These are phyloP conservation scores for Dolichotis patagonum DNA, from an alignment of 2,113 vertebrate species.

Conservation along the genomic window DNA sequence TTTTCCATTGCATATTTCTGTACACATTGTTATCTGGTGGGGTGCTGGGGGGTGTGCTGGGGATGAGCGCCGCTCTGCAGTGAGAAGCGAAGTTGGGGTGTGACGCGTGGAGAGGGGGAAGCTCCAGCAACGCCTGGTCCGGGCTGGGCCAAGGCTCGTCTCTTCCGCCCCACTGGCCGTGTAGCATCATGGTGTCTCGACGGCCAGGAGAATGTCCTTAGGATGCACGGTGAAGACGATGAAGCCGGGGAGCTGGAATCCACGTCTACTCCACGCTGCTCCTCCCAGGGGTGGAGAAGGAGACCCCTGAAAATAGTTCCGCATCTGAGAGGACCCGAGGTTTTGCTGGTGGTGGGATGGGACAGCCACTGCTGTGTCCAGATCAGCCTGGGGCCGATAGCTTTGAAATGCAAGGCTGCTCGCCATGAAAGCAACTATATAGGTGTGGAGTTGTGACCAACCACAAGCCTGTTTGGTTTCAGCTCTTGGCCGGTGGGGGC, in stretches of 20 bases:
- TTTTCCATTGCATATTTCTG: neutral
- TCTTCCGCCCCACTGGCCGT: neutral
- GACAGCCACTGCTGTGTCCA: fast-evolving
- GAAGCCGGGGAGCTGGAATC: neutral
- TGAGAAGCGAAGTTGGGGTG: neutral
- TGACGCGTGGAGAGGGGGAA: neutral
- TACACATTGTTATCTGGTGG: neutral
- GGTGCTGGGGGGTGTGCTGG: neutral
- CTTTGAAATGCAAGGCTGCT: neutral
- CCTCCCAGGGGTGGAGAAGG: neutral
- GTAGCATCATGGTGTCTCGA: neutral
- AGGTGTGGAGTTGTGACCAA: fast-evolving
- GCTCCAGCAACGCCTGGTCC: fast-evolving
- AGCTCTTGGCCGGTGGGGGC: neutral
- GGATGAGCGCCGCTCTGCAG: neutral
- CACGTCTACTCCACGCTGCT: neutral
- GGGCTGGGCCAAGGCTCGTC: neutral
- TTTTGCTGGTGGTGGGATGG: fast-evolving
- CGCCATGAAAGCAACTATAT: neutral
- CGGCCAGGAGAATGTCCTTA: neutral
- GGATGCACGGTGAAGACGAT: neutral
- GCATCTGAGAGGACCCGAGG: neutral
- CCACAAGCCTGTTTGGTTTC: neutral
- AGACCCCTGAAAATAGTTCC: neutral
- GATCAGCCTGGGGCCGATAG: neutral